These are phyloP conservation scores for Drosophila meridiana DNA, from an alignment of 2,888 invertebrate species.

Conservation along the genomic window DNA sequence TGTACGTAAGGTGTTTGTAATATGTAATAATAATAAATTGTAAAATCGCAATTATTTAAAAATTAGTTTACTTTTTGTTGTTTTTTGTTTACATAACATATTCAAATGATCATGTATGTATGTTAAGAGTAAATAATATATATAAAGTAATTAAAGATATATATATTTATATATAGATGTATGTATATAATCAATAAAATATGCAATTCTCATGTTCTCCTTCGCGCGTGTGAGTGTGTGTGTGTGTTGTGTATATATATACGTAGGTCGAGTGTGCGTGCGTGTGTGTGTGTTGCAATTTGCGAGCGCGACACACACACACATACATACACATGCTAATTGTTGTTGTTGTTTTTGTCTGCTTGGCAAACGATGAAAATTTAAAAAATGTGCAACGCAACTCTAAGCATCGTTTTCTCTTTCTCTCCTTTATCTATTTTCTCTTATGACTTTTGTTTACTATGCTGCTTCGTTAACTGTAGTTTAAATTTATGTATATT, in stretches of 20 bases:
- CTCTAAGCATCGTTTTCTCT: constrained; percentile 69
- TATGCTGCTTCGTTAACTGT: constrained; percentile 64
- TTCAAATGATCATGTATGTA: constrained; percentile 52
- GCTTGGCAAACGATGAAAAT: constrained; percentile 80
- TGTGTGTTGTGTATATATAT: constrained; percentile 35
- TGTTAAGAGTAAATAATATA: constrained; percentile 63
- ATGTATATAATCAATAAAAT: constrained; percentile 60
- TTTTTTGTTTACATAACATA: constrained; percentile 48
- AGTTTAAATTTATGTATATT: constrained; percentile 69
- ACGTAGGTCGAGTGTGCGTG: constrained; percentile 18
- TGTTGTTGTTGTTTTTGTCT: constrained; percentile 63
- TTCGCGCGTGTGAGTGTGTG: constrained; percentile 38
- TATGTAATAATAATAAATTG: constrained; percentile 65
- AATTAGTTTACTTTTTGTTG: constrained; percentile 65
- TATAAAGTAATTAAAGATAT: constrained; percentile 57
- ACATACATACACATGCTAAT: constrained; percentile 31
- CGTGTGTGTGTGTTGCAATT: constrained; percentile 28
- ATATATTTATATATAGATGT: constrained; percentile 29
- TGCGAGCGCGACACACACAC: constrained; percentile 19
- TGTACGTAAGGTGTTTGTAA: constrained; percentile 40
- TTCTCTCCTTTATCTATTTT: constrained; percentile 43
- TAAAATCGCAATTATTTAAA: constrained; percentile 76
- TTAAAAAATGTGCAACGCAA: constrained; percentile 78
- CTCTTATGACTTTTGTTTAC: constrained; percentile 57
- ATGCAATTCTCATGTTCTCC: constrained; percentile 47